Percentiles rank a stretch among this genome's conserved stretches.
Conservation (phyloP, 2,797 vertebrate species). For the Octomys mimax region DNA sequence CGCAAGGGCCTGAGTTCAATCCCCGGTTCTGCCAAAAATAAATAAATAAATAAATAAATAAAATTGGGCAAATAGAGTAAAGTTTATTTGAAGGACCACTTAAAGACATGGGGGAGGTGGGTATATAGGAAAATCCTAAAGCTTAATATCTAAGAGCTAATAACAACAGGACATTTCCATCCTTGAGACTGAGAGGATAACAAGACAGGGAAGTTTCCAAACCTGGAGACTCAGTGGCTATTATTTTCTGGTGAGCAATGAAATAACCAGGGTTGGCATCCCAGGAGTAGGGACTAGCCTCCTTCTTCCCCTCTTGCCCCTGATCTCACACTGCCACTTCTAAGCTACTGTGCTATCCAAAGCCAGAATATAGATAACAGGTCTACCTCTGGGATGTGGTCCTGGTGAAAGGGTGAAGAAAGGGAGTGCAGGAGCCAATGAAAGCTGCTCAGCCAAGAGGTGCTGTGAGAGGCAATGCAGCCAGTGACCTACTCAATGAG, state of each 20-base stretch:
- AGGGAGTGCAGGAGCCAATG: background rate
- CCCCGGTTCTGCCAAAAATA: no score
- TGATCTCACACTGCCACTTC: background rate
- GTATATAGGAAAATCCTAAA: background rate
- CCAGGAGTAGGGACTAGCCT: background rate
- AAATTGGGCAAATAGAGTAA: background rate
- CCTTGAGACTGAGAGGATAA: background rate
- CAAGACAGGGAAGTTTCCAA: background rate
- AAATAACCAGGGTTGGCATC: background rate
- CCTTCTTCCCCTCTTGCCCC: background rate
- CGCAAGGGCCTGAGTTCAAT: no score
- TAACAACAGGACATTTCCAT: background rate
- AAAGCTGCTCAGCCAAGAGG: background rate
- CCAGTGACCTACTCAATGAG: background rate
- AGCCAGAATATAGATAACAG: background rate
- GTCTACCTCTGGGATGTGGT: background rate
- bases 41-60: no score
- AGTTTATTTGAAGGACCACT: background rate
- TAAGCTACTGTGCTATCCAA: background rate
- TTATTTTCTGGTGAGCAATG: background rate
- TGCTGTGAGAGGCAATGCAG: background rate
- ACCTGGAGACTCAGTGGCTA: background rate
- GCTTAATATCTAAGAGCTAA: background rate
- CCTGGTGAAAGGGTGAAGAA: background rate
- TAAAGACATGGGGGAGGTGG: background rate